Evolutionary conservation across 2,888 invertebrate species (phyloP).

Genomic region (Rhopalosiphum nymphaeae): DNA sequence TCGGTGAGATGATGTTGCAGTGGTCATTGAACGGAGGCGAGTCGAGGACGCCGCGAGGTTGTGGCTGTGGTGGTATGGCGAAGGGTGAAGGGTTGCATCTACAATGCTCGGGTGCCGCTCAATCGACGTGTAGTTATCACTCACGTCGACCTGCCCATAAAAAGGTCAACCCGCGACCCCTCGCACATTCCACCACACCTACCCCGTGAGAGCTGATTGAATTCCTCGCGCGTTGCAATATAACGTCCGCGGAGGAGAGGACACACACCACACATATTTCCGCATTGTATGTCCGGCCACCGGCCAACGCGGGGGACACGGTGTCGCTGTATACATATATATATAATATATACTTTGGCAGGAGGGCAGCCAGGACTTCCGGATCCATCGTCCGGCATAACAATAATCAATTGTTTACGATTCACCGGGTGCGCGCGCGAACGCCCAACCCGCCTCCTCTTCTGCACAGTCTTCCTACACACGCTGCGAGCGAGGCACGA

Average conservation of each 20-base stretch:
- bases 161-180: constrained; percentile 28
- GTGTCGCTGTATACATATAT: not conserved
- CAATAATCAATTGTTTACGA: constrained; percentile 61
- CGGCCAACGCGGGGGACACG: constrained; percentile 6
- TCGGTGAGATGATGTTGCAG: not conserved
- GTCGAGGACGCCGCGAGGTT: not conserved
- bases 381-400: constrained; percentile 61
- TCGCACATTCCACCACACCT: not conserved
- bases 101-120: constrained; percentile 8
- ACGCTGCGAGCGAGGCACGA: not conserved
- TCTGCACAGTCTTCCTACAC: not conserved
- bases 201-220: constrained; percentile 16
- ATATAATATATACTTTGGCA: not conserved
- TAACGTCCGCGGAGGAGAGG: constrained; percentile 10
- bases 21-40: not conserved
- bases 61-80: not conserved
- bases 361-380: constrained; percentile 18
- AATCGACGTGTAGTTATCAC: constrained; percentile 54
- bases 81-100: not conserved
- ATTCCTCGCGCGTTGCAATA: constrained; percentile 50
- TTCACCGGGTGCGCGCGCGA: constrained; percentile 11
- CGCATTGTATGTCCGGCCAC: constrained; percentile 26
- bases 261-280: constrained; percentile 46
- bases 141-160: constrained; percentile 48
- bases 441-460: not conserved